Evolutionary conservation across 2,888 invertebrate species (phyloP), one percentile per base, ranked within the genome.

Genomic region (Caenorhabditis panamensis): DNA sequence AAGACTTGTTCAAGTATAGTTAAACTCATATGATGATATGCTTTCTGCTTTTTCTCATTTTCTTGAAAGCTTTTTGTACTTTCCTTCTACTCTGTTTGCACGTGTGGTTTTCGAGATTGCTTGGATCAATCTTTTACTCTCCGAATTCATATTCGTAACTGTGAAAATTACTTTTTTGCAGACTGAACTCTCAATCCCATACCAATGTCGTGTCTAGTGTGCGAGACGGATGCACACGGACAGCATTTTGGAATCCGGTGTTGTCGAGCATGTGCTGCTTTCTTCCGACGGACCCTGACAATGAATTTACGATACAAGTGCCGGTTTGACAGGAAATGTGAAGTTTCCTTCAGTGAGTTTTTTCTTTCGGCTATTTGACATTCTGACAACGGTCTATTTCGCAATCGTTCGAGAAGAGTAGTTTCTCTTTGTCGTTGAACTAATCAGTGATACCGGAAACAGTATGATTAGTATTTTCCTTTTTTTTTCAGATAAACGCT

Each of bases 211-310:
- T 84, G 84, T 44, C 66, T 83, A 49, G 79, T 84, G 36, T 84
- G 84, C 68, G 80, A 83, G 59, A 78, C 79, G 18, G 73, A 79
- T 47, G 79, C 82, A 47, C 78, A 72, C 49, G 84, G 84, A 41
- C 73, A 73, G 18, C 84, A 84, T 59, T 84, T 84, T 37, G 84
- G 84, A 11, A 82, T 83, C 16, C 49, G 68, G 63, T 83, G 84
- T 51, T 84, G 84, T 64, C 72, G 84, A n/a, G 84, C 84, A 1
- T 84, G 84, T 54, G 81, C 82, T 6, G 84, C 84, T n/a, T 84
- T 84, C 51, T 84, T 81, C 58, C 53, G 84, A 24, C 41, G 84
- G 47, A 82, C 84, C 9, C 58, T 81, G 9, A 79, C 82, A 3
- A 68, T 84, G 75, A 79, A 77, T 22, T 62, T 83, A 16, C 56